Evolutionary conservation across 37 sponge, comb jelly and placozoan species (phyloP), one percentile per base, ranked within the genome.

Genomic region (Crambe crambe): DNA sequence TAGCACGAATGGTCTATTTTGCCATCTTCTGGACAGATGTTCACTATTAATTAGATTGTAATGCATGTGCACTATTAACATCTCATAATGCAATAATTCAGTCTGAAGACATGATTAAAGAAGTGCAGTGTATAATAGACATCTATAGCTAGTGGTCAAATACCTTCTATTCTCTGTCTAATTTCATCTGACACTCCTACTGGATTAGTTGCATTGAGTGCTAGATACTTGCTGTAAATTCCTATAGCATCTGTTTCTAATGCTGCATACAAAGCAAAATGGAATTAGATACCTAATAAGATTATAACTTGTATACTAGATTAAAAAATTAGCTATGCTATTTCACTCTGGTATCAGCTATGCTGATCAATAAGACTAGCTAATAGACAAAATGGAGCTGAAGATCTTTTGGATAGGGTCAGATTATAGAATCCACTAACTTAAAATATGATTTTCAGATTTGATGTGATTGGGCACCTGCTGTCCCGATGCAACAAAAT

Each of bases 21-120:
- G 26, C 91, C 87, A 57, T 90, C 90, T 25, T 91, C 91, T 10
- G 91, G 87, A 71, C 91, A 91, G 0, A 91, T 85, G 21, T 29
- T 69, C 18, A 72, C 91, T 91, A 59, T 42, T 40, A 18, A 38
- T n/a, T n/a, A n/a, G n/a, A n/a, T n/a, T 12, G 12, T 47, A 47
- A 47, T 47, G 51, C 51, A 47, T 47, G 12, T 15, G 51, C 12
- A 47, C 51, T 15, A 47, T 12, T 12, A 47, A 47, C 6, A 15
- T 47, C n/a, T n/a, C n/a, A n/a, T n/a, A n/a, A n/a, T n/a, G n/a
- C n/a, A 60, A 22, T 22, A 60, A 60, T 60, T 5, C 61, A 26
- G 23, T 60, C 4, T 6, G 6, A 9, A 25, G 61, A 6, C 4
- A 25, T 60, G 25, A 4, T n/a, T 47, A 47, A 6, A 47, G 6